phyloP scores from a whole-genome alignment of 2,797 vertebrate species.

The Dryobates pubescens region DNA sequence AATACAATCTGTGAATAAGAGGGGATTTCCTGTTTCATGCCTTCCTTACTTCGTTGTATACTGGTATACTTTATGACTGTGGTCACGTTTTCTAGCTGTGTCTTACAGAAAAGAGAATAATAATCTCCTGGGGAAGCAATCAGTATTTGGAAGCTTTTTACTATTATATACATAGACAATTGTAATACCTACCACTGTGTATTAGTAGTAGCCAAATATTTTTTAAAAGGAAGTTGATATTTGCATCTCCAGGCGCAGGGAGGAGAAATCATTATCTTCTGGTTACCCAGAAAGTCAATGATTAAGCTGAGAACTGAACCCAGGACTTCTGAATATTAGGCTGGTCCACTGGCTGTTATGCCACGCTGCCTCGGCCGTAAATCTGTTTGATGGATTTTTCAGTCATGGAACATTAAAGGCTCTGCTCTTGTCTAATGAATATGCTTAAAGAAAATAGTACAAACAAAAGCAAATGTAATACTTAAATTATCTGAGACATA shows the following conservation, averaged over 20 bases:
- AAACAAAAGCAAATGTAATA: conserved; percentile 64
- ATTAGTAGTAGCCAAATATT: neutral
- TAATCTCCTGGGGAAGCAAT: neutral
- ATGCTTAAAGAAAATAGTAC: conserved; percentile 59
- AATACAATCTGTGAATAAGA: neutral
- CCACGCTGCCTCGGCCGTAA: conserved; percentile 45
- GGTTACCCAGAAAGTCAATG: conserved; percentile 51
- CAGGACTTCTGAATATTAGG: conserved; percentile 36
- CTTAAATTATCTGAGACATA: conserved; percentile 37
- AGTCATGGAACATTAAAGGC: conserved; percentile 67
- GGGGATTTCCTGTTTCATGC: neutral
- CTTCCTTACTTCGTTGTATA: neutral
- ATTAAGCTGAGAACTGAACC: conserved; percentile 55
- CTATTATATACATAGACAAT: neutral
- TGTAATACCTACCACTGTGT: neutral
- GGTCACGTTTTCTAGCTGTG: neutral
- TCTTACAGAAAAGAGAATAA: neutral
- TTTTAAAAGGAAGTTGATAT: neutral
- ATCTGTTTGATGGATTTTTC: conserved; percentile 66
- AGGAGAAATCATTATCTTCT: conserved; percentile 40
- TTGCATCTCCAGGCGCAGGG: neutral
- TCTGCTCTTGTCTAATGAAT: conserved; percentile 57
- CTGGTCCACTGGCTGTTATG: conserved; percentile 42
- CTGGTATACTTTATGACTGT: neutral
- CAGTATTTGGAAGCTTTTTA: neutral